Base-by-base conservation (phyloP, 1,140 invertebrate genomes). In the Centruroides sculpturatus region DNA sequence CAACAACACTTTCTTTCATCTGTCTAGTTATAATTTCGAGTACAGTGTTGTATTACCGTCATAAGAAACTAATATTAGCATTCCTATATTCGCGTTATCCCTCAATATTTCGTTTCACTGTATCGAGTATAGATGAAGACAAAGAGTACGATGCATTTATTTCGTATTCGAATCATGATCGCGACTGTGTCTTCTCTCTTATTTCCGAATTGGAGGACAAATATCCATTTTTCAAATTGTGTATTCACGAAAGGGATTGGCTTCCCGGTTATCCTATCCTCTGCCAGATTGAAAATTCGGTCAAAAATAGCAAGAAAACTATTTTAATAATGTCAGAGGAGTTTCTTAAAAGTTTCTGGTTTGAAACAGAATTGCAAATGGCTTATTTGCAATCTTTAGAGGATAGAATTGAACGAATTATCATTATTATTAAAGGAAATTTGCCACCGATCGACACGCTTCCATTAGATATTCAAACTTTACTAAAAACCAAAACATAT, bases 331-430 rank as follows among this genome's bases (percentile, higher is more conserved):
- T 95, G 11, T 92, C 89, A 50, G 86, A 91, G 71, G 91, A 92
- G 73, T 93, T 92, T 71, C 85, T 93, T 64, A 88, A 89, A 74
- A 90, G 87, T 6, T 88, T 92, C 71, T 95, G 90, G 90, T 87
- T 85, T 68, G 80, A 88, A n/a, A 89, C 87, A 70, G 90, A 94
- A 69, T 90, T 93, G 69, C 79, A 82, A 55, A 78, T 82, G 3
- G 89, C 89, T 0, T 85, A 90, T 71, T 78, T 76, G 35, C 64
- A 66, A 46, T 64, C 68, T 58, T 62, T 71, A 3, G 59, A 66
- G 46, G 67, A 69, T 48, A 61, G 49, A 9, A 55, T 57, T 3
- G 56, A 66, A 50, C 65, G 68, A 35, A 81, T 93, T 64, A 88
- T 94, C 65, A 83, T 93, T 65, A 80, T 94, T 59, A 79, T 92